Percentiles rank a stretch among this genome's conserved stretches.
These are phyloP conservation scores for Papio anubis DNA, from an alignment of 2,113 vertebrate species.

Conservation along the genomic window DNA sequence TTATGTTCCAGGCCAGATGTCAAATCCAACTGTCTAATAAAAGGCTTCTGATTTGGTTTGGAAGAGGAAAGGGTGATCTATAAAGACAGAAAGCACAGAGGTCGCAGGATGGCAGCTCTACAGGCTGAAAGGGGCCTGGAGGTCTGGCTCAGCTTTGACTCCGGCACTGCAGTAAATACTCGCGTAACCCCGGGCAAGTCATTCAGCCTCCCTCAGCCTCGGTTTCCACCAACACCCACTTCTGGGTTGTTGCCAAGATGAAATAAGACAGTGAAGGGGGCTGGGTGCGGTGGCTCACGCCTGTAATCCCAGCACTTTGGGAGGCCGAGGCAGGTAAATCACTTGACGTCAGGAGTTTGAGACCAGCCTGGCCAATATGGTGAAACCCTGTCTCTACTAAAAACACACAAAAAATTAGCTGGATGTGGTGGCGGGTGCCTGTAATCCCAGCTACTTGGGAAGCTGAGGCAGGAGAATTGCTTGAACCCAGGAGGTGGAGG, in stretches of 20 bases:
- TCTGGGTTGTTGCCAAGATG: not conserved
- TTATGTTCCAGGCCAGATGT: not conserved
- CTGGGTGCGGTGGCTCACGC: too few relatives aligned
- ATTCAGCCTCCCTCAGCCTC: not conserved
- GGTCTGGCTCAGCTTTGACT: not conserved
- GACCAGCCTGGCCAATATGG: too few relatives aligned
- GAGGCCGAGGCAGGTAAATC: too few relatives aligned
- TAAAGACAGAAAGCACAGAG: not conserved
- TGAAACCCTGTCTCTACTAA: too few relatives aligned
- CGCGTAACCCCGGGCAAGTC: not conserved
- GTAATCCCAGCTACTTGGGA: too few relatives aligned
- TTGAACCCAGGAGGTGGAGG: too few relatives aligned
- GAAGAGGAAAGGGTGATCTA: not conserved
- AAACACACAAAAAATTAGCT: too few relatives aligned
- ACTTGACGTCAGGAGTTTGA: too few relatives aligned
- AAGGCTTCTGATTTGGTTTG: not conserved
- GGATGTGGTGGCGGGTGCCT: too few relatives aligned
- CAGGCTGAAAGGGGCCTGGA: not conserved
- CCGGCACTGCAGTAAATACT: too few relatives aligned
- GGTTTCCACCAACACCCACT: not conserved
- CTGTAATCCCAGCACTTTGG: too few relatives aligned
- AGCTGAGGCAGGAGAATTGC: too few relatives aligned
- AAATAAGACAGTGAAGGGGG: not conserved
- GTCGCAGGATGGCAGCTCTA: not conserved
- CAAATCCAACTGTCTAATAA: not conserved